Evolutionary conservation across 2,113 vertebrate genomes (phyloP), one percentile per base, ranked within the genome.

Genomic region (Gnathonemus longibarbis): DNA sequence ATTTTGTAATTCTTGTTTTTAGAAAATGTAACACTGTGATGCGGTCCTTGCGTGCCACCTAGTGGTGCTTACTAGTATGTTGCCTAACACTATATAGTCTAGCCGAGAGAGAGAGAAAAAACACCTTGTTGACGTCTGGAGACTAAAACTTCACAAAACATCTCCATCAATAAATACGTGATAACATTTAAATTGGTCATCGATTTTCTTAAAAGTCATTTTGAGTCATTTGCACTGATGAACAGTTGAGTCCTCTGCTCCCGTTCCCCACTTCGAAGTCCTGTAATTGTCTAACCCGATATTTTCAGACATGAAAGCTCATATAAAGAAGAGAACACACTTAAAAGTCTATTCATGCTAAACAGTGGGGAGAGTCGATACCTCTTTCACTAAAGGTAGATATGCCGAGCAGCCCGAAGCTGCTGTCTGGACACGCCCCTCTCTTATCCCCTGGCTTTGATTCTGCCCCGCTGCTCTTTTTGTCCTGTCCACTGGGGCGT

Each of bases 1-100:
- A 42, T 80, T 80, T 80, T 80, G 74, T 42, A 80, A 80, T 39
- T 27, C 31, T 80, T 42, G 35, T 42, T 80, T 42, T 39, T 2
- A 80, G 27, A 80, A 42, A 42, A 5, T 19, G 15, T 8, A 27
- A 27, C 5, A 89, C 42, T 42, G 10, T 83, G 84, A 83, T 58
- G 3, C 83, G 50, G 84, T 85, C n/a, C 89, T 93, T 89, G 93
- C 11, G 0, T 92, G 70, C 94, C 93, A 91, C 90, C 94, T 94
- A 90, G 83, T 92, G 94, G 94, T 91, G 19, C 83, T 3, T n/a
- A 10, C 13, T 11, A 58, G 13, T 91, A 3, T 17, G 56, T 4
- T 31, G 10, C 17, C 2, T 10, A 39, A 58, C 35, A n/a, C 49
- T 19, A 46, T 21, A n/a, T 21, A 15, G 27, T 31, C 17, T n/a